These are phyloP conservation scores for Hydractinia echinata DNA, from an alignment of 30 jellyfish, hydroid and myxozoan genomes.

Conservation along the genomic window DNA sequence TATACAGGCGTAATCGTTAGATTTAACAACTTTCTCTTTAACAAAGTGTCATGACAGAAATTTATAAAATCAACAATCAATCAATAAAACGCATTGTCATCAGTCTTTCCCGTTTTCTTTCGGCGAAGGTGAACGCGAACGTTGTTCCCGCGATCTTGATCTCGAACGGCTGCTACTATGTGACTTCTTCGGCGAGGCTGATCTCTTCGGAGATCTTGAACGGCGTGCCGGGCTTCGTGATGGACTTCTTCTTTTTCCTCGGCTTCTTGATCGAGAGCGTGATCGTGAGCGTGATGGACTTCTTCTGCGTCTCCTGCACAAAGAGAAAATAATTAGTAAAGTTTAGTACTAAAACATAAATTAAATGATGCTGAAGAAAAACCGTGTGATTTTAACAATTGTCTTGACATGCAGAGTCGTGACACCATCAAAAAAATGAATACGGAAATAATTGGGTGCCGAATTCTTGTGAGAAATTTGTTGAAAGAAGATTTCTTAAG, in stretches of 20 bases:
- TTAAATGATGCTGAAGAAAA: not conserved
- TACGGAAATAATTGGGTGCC: too few relatives aligned
- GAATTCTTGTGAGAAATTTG: too few relatives aligned
- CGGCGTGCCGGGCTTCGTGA: constrained; percentile 60
- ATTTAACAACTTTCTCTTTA: too few relatives aligned
- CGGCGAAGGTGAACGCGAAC: constrained; percentile 23
- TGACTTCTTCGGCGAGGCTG: constrained; percentile 6
- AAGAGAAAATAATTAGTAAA: not conserved
- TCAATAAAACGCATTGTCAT: too few relatives aligned
- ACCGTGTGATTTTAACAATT: not conserved
- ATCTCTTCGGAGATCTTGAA: constrained; percentile 26
- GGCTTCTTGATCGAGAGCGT: constrained; percentile 59
- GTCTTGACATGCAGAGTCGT: not conserved
- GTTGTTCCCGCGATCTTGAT: constrained; percentile 43
- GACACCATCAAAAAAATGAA: not conserved
- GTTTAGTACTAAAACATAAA: not conserved
- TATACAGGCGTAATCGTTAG: too few relatives aligned
- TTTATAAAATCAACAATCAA: too few relatives aligned
- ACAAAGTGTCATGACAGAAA: too few relatives aligned
- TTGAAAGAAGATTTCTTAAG: too few relatives aligned
- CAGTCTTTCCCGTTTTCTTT: constrained; percentile 39
- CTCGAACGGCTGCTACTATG: constrained; percentile 44
- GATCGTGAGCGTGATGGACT: constrained; percentile 69
- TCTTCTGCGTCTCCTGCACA: constrained; percentile 72
- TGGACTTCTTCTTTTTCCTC: constrained; percentile 39